Base-by-base conservation (phyloP, 1,140 invertebrate genomes). In the Chrysopa pallens region DNA sequence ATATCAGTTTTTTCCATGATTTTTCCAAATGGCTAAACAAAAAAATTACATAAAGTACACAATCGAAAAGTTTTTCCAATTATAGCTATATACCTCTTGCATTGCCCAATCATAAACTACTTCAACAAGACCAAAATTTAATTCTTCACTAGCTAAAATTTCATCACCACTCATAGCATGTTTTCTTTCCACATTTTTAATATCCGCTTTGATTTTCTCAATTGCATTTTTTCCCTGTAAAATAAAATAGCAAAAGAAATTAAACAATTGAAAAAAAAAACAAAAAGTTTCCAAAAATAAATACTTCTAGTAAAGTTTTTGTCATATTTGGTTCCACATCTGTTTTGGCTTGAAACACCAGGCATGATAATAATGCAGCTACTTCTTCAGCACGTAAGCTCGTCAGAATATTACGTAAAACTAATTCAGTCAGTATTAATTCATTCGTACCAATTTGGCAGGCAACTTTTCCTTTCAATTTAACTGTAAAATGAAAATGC, bases 101-200 rank as follows among this genome's bases (percentile, higher is more conserved):
- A 78, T 68, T 0, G 86, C 91, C 95, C 95, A 98, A 57, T 97
- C 84, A 60, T 95, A 92, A 0, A 97, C 90, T 8, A 95, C 90
- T 56, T 89, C 73, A 9, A 91, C 78, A 8, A 98, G 66, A 9
- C 87, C 87, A 63, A 96, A 96, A 57, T 91, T 89, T 12, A 96
- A 72, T 37, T 79, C 66, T 43, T 78, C 17, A 23, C 17, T 23
- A 3, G 17, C 74, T 15, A 68, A 69, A 60, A 53, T 49, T 11
- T 66, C 67, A 8, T 64, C 57, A 39, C 67, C 47, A 60, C 46
- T 63, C 38, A 80, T 60, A 4, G 67, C 64, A 57, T 60, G 66
- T 40, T 67, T 54, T 39, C 56, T 51, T 61, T 84, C 62, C 27
- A 56, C 43, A 9, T 45, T 29, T n/a, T 45, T 40, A 42, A 64